A percentile compares a stretch with the other conserved stretches of the same genome.
Conservation (phyloP, 2,113 vertebrate species). For the Amazona guildingii region DNA sequence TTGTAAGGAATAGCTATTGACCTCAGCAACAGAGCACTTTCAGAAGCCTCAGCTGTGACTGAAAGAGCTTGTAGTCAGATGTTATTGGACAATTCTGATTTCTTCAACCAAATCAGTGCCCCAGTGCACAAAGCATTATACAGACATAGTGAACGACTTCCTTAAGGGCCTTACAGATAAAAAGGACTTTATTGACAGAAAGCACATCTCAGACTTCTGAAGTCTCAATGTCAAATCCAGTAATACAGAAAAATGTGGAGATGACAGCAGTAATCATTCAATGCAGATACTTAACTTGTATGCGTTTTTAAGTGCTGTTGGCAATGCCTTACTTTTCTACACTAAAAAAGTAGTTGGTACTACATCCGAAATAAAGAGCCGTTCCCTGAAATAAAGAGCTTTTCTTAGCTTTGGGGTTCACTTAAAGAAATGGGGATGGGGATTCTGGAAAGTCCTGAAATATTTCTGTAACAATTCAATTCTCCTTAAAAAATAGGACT, state of each 20-base stretch:
- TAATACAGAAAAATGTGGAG: background rate
- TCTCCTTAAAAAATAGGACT: background rate
- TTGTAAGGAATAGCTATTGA: background rate
- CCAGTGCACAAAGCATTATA: background rate
- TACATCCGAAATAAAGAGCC: background rate
- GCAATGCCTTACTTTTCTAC: background rate
- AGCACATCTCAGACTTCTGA: background rate
- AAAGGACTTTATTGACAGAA: slow-evolving; percentile 20
- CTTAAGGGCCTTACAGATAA: background rate
- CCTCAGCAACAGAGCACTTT: background rate
- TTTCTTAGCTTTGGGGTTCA: background rate
- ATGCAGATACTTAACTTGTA: background rate
- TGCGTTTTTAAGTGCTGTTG: background rate
- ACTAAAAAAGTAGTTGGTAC: background rate
- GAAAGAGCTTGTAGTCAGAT: background rate
- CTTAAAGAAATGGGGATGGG: background rate
- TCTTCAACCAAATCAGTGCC: background rate
- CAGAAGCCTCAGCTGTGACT: background rate
- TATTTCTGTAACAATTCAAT: background rate
- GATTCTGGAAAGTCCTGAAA: background rate
- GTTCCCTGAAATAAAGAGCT: background rate
- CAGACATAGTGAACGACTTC: background rate
- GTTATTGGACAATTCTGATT: slow-evolving; percentile 13
- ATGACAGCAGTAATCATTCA: background rate
- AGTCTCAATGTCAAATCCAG: slow-evolving; percentile 14